Conservation (phyloP, 2,113 vertebrate genomes). For the Echinops telfairi region DNA sequence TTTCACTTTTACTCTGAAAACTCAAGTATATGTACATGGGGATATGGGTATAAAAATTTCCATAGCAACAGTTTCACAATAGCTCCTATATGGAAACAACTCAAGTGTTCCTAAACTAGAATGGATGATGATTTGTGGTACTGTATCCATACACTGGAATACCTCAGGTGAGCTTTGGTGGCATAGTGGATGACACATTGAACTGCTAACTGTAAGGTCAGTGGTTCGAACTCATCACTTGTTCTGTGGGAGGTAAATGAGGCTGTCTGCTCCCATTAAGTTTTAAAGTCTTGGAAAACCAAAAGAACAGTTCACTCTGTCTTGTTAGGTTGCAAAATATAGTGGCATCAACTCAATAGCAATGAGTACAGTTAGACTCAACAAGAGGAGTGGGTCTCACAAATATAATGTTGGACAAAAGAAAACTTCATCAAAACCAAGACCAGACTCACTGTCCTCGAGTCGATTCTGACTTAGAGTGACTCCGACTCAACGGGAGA, state of each 20-base stretch:
- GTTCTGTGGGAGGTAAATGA: too few relatives aligned
- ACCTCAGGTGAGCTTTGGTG: too few relatives aligned
- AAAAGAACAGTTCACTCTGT: background rate
- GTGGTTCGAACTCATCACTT: too few relatives aligned
- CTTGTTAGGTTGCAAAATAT: too few relatives aligned
- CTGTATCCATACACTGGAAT: background rate
- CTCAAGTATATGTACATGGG: background rate
- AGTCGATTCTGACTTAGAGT: too few relatives aligned
- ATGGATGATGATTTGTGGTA: background rate
- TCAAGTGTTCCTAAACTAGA: background rate
- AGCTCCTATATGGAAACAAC: background rate
- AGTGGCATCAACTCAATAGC: too few relatives aligned
- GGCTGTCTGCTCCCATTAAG: too few relatives aligned
- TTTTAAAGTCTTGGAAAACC: background rate
- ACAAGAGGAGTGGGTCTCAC: background rate
- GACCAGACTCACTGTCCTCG: too few relatives aligned
- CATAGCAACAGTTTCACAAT: constrained; percentile 16
- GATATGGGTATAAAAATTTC: background rate
- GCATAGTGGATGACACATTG: too few relatives aligned
- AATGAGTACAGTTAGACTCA: background rate
- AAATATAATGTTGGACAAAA: background rate
- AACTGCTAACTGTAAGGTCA: too few relatives aligned
- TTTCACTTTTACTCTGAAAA: background rate
- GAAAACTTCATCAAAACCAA: background rate
- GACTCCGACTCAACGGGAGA: too few relatives aligned